Conservation (phyloP, 2,113 vertebrate genomes). For the Neopipo cinnamomea region DNA sequence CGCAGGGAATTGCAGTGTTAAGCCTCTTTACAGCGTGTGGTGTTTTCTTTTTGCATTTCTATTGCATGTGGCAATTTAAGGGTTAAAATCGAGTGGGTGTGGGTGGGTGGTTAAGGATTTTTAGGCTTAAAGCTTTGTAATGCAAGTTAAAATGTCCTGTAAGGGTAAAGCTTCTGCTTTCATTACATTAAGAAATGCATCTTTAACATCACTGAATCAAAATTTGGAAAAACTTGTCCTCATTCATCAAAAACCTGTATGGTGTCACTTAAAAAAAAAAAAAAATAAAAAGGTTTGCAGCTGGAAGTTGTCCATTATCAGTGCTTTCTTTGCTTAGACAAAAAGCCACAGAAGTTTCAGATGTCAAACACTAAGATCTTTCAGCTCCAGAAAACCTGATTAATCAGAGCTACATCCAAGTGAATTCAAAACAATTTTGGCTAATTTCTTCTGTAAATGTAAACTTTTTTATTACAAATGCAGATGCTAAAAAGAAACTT, state of each 20-base stretch:
- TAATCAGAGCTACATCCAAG: neutral
- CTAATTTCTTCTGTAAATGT: constrained; percentile 23
- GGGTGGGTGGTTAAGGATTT: constrained; percentile 7
- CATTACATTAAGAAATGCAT: neutral
- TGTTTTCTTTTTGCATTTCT: neutral
- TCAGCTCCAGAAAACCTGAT: constrained; percentile 41
- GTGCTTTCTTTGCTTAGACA: constrained; percentile 69
- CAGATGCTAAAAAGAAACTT: neutral
- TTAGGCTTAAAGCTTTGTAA: constrained; percentile 21
- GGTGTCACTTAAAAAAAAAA: neutral
- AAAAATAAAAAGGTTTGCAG: constrained; percentile 32
- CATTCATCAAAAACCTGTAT: constrained; percentile 65
- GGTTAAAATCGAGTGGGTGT: neutral
- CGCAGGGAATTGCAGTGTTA: neutral
- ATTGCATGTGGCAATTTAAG: neutral
- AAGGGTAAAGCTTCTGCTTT: constrained; percentile 34
- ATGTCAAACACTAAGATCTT: constrained; percentile 59
- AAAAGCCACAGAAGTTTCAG: constrained; percentile 66
- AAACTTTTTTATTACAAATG: neutral
- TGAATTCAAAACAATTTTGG: neutral
- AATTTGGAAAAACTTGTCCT: constrained; percentile 41
- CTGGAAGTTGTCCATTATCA: constrained; percentile 73
- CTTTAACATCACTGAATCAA: neutral
- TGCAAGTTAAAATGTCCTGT: neutral
- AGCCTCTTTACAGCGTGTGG: neutral